These are phyloP conservation scores for Isichthys henryi DNA, from an alignment of 2,113 vertebrate species.

Conservation along the genomic window DNA sequence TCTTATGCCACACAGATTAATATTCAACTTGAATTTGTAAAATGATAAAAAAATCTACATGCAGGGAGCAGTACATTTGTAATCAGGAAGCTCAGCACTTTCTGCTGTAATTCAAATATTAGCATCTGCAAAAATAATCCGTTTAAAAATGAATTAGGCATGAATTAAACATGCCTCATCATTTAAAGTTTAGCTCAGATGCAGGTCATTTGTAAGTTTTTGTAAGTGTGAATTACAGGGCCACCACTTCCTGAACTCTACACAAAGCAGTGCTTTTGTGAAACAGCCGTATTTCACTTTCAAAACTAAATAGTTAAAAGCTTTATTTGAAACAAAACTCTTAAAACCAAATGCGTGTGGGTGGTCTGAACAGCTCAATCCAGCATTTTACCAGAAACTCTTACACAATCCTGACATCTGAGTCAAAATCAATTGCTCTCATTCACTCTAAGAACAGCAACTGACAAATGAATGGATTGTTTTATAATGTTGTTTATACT, in stretches of 20 bases:
- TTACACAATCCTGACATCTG: neutral
- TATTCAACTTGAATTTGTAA: neutral
- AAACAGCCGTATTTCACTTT: neutral
- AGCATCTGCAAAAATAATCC: neutral
- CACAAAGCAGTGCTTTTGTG: neutral
- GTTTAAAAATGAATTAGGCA: neutral
- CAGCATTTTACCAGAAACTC: neutral
- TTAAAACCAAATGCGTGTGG: constrained; percentile 9
- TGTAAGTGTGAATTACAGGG: neutral
- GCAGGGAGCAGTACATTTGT: neutral
- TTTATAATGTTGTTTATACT: neutral
- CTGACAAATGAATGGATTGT: neutral
- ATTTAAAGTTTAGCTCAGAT: neutral
- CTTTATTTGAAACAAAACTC: neutral
- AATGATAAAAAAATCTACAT: neutral
- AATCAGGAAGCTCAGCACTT: neutral
- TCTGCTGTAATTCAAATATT: neutral
- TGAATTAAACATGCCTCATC: neutral
- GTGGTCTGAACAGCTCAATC: neutral
- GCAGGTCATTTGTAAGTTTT: neutral
- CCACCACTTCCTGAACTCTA: neutral
- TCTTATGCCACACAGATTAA: neutral
- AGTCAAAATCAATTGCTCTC: neutral
- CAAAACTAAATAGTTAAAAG: neutral
- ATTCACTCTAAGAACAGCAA: neutral